Percentiles rank a stretch among this genome's conserved stretches.
Evolutionary conservation across 2,888 invertebrate species (phyloP).

Genomic region (Mesoligia furuncula): DNA sequence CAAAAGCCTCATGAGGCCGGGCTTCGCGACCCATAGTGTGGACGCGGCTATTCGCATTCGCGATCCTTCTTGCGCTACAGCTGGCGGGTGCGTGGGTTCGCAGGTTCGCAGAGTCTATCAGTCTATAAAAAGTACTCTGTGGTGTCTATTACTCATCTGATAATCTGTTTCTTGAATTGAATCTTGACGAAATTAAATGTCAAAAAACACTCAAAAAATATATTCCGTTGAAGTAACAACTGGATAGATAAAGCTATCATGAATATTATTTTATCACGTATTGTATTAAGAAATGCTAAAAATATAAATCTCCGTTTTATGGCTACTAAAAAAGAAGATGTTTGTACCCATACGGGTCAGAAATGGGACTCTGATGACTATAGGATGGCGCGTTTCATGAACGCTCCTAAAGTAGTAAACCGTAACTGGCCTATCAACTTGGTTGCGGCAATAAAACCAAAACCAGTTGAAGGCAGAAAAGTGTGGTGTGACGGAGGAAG

Average conservation of each 20-base stretch:
- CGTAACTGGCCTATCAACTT: slow-evolving; percentile 36
- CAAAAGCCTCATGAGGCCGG: too few relatives aligned
- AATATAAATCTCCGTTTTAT: slow-evolving; percentile 23
- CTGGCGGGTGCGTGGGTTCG: too few relatives aligned
- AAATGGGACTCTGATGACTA: slow-evolving; percentile 45
- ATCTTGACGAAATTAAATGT: not conserved
- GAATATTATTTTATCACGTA: slow-evolving; percentile 13
- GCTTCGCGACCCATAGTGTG: too few relatives aligned
- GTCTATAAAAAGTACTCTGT: too few relatives aligned
- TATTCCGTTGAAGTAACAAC: not conserved
- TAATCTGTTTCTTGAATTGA: not conserved
- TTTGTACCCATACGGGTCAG: slow-evolving; percentile 47
- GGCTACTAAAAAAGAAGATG: slow-evolving; percentile 38
- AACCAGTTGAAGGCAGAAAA: slow-evolving; percentile 20
- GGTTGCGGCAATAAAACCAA: slow-evolving; percentile 1
- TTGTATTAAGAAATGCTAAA: slow-evolving; percentile 12
- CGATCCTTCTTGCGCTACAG: too few relatives aligned
- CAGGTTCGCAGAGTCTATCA: too few relatives aligned
- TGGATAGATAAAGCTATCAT: not conserved
- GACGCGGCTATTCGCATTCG: slow-evolving; percentile 1
- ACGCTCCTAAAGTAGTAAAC: slow-evolving; percentile 41
- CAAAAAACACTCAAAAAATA: too few relatives aligned
- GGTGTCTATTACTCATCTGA: too few relatives aligned
- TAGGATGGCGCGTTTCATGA: slow-evolving; percentile 39
- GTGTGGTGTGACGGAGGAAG: slow-evolving; percentile 45